Conservation (phyloP, 1,140 invertebrate genomes). For the Ceratina australensis region DNA sequence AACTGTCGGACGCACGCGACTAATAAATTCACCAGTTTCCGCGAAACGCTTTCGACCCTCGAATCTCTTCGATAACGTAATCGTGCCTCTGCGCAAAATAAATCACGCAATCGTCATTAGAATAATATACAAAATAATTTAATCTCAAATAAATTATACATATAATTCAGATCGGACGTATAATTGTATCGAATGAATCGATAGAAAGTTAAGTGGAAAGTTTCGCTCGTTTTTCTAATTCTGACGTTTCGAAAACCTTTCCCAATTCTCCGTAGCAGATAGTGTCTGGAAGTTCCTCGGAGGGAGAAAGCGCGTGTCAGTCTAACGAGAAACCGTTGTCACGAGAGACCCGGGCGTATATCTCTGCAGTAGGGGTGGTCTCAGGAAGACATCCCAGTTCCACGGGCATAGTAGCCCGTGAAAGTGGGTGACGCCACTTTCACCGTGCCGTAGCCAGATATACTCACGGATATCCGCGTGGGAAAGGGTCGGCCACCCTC, state of each 20-base stretch:
- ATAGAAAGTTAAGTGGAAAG: too few relatives aligned
- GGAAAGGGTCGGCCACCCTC: constrained; percentile 59
- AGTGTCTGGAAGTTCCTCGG: not conserved
- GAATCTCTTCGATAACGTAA: constrained; percentile 14
- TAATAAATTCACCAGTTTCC: constrained; percentile 56
- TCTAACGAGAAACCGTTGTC: constrained; percentile 75
- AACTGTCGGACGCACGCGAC: constrained; percentile 50
- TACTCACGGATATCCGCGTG: constrained; percentile 64
- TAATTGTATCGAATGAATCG: too few relatives aligned
- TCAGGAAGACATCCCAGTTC: constrained; percentile 25
- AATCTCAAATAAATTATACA: too few relatives aligned
- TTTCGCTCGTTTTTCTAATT: not conserved
- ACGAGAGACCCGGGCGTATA: constrained; percentile 55
- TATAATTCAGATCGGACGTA: too few relatives aligned
- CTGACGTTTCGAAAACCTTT: not conserved
- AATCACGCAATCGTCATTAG: too few relatives aligned
- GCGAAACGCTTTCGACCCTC: constrained; percentile 23
- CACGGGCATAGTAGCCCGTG: constrained; percentile 41
- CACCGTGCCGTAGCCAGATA: constrained; percentile 31
- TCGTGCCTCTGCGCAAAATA: not conserved
- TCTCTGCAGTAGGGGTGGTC: constrained; percentile 34
- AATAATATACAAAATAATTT: too few relatives aligned
- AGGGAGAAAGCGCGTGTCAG: constrained; percentile 67
- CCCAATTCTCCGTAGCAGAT: not conserved
- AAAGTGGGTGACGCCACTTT: constrained; percentile 64